Base-by-base conservation (phyloP, 2,113 vertebrate species). In the Verasper variegatus region DNA sequence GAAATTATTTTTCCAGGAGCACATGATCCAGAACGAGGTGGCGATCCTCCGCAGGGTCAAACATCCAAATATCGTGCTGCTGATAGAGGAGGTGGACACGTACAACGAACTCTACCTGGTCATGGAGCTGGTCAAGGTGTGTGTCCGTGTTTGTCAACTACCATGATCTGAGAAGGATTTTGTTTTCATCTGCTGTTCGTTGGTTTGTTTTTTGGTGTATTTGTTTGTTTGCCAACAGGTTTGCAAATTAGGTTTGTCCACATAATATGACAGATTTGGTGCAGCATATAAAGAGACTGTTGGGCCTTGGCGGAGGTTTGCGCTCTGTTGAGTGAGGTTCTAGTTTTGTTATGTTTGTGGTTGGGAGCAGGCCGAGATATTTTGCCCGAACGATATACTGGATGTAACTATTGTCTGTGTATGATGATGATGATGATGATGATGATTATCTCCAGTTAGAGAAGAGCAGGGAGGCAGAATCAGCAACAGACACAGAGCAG, bases 21-120 rank as follows among this genome's bases (percentile, higher is more conserved):
- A 99, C 84, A 99, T 99, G 98, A 98, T 99, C 79, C 97, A 99
- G 91, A 99, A 98, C 0, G 98, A 99, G 77, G 98, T 99, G 61
- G 96, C 98, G 76, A 99, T 99, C 88, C 93, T 99, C 74, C 95
- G 98, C 79, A 93, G 96, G 86, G 98, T 99, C 83, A 99, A 99
- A 82, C 98, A 99, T 78, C 98, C 98, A 72, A 99, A 99, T 74
- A 96, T 99, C 2, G 97, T 99, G 37, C 96, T 99, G 83, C 94
- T 99, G 72, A 98, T 99, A 3, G 98, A 99, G 80, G 98, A 99
- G 87, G 95, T 99, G 96, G 98, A 99, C 84, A 97, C 98, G 77
- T 98, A 98, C 61, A 96, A 91, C 9, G 97, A 99, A 40, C 95
- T 99, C 40, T 99, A 99, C 76, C 95, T 99, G 74, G 97, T 99